Percentiles rank a stretch among this genome's conserved stretches.
These are phyloP conservation scores for Tetraodon nigroviridis DNA, from an alignment of 2,113 vertebrate species.

Conservation along the genomic window DNA sequence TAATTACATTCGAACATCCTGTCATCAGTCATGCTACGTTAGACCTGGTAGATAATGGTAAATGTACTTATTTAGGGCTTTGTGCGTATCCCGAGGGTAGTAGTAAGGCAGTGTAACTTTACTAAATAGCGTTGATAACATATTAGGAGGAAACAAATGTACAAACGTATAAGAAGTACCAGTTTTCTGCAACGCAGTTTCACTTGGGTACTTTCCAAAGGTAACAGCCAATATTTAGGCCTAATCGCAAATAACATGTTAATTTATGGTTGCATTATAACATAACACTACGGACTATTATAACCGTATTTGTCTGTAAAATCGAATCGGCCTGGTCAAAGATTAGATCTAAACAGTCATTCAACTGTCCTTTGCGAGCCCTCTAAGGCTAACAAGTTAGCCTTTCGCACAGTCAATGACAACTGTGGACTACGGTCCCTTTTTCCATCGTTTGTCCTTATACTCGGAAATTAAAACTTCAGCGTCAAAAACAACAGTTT, in stretches of 20 bases:
- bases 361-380: conserved; percentile 50
- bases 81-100: not conserved
- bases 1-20: too few relatives aligned
- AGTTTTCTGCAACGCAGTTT: not conserved
- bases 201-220: not conserved
- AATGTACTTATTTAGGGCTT: not conserved
- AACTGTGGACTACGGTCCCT: conserved; percentile 7
- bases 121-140: not conserved
- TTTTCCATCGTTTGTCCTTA: not conserved
- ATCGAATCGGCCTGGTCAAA: not conserved
- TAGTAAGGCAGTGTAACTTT: not conserved
- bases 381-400: conserved; percentile 60
- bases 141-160: not conserved
- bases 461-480: not conserved
- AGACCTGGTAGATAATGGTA: not conserved
- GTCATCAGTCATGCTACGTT: not conserved
- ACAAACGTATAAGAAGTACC: not conserved
- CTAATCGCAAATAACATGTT: not conserved
- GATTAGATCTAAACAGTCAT: not conserved
- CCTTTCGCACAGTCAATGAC: conserved; percentile 54
- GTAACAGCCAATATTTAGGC: not conserved
- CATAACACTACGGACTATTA: not conserved
- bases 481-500: not conserved
- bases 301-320: not conserved
- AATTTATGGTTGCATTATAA: fast-evolving